Conservation (phyloP, 2,113 vertebrate genomes). For the Mobula birostris region DNA sequence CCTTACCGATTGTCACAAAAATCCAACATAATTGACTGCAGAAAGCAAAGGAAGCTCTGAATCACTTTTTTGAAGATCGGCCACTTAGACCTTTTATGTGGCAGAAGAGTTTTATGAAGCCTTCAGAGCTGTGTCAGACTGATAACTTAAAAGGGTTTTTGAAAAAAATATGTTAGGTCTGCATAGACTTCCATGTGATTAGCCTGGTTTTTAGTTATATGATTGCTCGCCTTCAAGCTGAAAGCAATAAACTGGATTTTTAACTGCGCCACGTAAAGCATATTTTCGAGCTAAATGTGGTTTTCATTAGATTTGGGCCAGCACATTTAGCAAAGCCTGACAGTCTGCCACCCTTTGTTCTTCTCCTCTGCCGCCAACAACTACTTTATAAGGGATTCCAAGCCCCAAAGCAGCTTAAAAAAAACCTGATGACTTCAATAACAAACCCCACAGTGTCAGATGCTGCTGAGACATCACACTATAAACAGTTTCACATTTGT, state of each 20-base stretch:
- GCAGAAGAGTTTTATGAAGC: conserved; percentile 37
- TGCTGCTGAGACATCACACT: background rate
- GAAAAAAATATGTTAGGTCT: background rate
- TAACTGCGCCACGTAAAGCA: conserved; percentile 65
- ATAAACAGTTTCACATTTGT: conserved; percentile 15
- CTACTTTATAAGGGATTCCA: conserved; percentile 46
- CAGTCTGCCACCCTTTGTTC: conserved; percentile 60
- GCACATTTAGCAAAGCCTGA: conserved; percentile 66
- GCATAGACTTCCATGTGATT: background rate
- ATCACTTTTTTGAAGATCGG: conserved; percentile 10
- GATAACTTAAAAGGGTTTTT: conserved; percentile 36
- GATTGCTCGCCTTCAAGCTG: conserved; percentile 43
- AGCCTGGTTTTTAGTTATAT: conserved; percentile 32
- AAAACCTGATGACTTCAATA: conserved; percentile 39
- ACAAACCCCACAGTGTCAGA: background rate
- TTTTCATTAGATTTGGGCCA: conserved; percentile 71
- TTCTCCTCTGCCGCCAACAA: conserved; percentile 50
- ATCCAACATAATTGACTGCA: conserved; percentile 8
- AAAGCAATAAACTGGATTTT: conserved; percentile 51
- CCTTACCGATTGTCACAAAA: background rate
- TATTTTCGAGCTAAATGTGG: conserved; percentile 71
- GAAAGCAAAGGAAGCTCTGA: conserved; percentile 16
- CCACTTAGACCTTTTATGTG: conserved; percentile 34
- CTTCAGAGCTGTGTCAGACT: conserved; percentile 22
- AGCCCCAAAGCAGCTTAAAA: conserved; percentile 40